Conservation (phyloP, 2,113 vertebrate species). For the Thermophis baileyi region DNA sequence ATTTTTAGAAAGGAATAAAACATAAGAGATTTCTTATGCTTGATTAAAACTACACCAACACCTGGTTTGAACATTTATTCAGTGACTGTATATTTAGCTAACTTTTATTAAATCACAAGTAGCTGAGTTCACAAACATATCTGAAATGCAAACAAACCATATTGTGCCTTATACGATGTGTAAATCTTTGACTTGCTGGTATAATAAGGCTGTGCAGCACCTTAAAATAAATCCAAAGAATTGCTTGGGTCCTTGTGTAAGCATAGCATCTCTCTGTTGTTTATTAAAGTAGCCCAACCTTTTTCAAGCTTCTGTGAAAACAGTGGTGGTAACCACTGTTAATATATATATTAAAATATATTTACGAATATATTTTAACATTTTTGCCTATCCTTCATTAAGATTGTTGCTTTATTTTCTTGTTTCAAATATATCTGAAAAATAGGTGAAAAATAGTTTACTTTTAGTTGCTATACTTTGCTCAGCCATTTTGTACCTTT, state of each 20-base stretch:
- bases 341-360: too few species aligned
- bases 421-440: neutral
- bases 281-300: neutral
- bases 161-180: neutral
- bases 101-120: neutral
- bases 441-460: neutral
- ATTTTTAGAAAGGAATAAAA: neutral
- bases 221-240: neutral
- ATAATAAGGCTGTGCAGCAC: neutral
- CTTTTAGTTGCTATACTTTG: neutral
- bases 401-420: too few species aligned
- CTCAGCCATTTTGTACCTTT: neutral
- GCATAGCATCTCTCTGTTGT: neutral
- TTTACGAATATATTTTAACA: neutral
- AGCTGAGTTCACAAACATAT: neutral
- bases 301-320: neutral
- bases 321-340: neutral
- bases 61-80: neutral
- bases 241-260: neutral
- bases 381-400: neutral
- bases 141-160: neutral
- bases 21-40: neutral
- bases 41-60: neutral
- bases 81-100: neutral
- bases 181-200: neutral